A percentile compares a stretch with the other conserved stretches of the same genome.
These are phyloP conservation scores for Nesogale talazaci DNA, from an alignment of 2,113 vertebrate species.

Conservation along the genomic window DNA sequence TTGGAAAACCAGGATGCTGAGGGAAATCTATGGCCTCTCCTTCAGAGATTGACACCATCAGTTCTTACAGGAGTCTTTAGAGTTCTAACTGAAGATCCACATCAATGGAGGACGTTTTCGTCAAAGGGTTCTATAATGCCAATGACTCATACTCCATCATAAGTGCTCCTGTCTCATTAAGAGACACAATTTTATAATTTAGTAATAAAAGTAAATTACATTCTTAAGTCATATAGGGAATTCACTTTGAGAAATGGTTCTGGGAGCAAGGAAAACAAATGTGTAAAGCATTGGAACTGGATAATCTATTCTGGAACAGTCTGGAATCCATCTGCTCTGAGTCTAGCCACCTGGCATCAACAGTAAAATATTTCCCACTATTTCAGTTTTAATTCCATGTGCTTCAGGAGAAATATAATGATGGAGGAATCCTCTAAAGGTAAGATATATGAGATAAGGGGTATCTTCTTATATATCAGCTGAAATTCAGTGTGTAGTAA, in stretches of 20 bases:
- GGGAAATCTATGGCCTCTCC: not conserved
- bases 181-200: slow-evolving; percentile 3
- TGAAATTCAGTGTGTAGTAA: not conserved
- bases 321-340: slow-evolving; percentile 61
- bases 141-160: not conserved
- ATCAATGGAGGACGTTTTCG: not conserved
- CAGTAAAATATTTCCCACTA: not conserved
- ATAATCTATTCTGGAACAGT: slow-evolving; percentile 59
- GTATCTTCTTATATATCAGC: not conserved
- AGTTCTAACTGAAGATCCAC: not conserved
- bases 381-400: slow-evolving; percentile 36
- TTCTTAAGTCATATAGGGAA: not conserved
- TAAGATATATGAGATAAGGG: not conserved
- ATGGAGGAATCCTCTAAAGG: not conserved
- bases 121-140: not conserved
- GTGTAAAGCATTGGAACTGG: slow-evolving; percentile 39
- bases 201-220: not conserved
- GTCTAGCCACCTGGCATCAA: slow-evolving; percentile 60
- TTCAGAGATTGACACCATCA: not conserved
- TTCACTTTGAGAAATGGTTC: not conserved
- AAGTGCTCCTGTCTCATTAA: not conserved
- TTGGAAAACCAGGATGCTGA: not conserved
- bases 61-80: not conserved
- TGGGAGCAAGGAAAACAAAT: not conserved
- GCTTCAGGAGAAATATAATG: not conserved